phyloP scores from a whole-genome alignment of 2,797 vertebrate species.

The Pyrocephalus nanus region DNA sequence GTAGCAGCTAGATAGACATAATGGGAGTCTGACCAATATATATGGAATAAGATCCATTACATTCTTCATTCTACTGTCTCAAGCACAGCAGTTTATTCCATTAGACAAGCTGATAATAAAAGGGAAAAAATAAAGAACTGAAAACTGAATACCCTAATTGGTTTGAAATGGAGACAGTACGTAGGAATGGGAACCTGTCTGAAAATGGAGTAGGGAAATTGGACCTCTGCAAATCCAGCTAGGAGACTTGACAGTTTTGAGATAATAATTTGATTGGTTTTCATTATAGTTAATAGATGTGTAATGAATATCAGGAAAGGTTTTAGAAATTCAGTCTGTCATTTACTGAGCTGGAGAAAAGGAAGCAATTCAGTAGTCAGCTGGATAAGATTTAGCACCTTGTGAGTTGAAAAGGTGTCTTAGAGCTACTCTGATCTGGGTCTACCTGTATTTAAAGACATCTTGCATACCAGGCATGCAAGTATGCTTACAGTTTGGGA shows the following conservation, averaged over 20 bases:
- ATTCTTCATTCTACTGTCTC: not conserved
- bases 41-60: not conserved
- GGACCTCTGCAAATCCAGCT: not conserved
- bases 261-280: not conserved
- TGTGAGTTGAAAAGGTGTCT: not conserved
- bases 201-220: not conserved
- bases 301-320: not conserved
- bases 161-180: not conserved
- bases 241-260: not conserved
- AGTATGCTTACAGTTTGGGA: not conserved
- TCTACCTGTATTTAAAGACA: not conserved
- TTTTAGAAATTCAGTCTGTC: not conserved
- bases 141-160: not conserved
- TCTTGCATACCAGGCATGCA: not conserved
- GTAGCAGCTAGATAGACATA: not conserved
- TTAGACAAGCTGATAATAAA: not conserved
- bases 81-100: not conserved
- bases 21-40: not conserved
- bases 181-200: not conserved
- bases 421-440: not conserved
- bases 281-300: not conserved
- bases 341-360: not conserved
- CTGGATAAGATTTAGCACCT: not conserved
- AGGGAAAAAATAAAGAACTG: not conserved
- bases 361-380: not conserved